Evolutionary conservation across 2,113 vertebrate genomes (phyloP), one percentile per base, ranked within the genome.

Genomic region (Colaptes auratus): DNA sequence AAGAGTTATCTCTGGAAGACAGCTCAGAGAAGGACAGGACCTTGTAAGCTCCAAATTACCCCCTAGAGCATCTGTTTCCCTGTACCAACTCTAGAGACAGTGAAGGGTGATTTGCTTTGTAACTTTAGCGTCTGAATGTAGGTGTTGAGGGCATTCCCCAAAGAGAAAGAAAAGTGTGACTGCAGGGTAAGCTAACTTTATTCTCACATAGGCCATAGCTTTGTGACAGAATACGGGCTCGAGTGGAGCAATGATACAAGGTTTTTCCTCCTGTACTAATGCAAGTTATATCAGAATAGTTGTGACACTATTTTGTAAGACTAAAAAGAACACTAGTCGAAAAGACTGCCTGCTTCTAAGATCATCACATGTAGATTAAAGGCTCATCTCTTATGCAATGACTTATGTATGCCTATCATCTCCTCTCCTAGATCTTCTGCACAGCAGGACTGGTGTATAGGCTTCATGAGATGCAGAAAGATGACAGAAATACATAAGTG

Each of bases 281-380:
- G 55, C 64, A 91, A 89, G 20, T 58, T 72, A 8, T 64, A 89
- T 64, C 86, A 82, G 82, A 93, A 88, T 88, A 88, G 59, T 86
- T 91, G 65, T 95, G 93, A 91, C 76, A 81, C 82, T 88, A 18
- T 92, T 95, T 95, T 96, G 93, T 96, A 94, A 87, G 89, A 86
- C 91, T 93, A 88, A 95, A 93, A 93, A 93, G 88, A 95, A 66
- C 58, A 75, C 82, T 86, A 81, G 90, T 91, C 82, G 86, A 82
- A 91, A 88, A 94, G 61, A 72, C 80, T 86, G 61, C 4, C 1
- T 95, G 76, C 90, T 97, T 94, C 86, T 77, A 71, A 89, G 56
- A 86, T 89, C 12, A 1, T 92, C 76, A 53, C 69, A 33, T 59
- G 58, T 36, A 96, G 95, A 94, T 94, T 94, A 97, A 97, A 97